phyloP scores from a whole-genome alignment of 2,797 vertebrate species.

The Streptopelia turtur region DNA sequence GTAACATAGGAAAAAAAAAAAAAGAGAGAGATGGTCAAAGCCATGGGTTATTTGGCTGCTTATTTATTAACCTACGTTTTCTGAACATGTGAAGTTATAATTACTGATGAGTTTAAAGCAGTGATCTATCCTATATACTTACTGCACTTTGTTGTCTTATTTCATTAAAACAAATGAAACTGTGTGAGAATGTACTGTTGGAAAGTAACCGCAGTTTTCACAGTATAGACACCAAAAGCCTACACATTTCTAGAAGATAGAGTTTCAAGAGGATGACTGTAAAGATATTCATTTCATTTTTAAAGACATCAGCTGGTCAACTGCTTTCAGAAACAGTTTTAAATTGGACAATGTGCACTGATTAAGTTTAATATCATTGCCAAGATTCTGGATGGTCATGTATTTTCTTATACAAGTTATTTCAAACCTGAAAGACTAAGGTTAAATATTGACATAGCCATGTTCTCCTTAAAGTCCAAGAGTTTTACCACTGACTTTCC shows the following conservation, averaged over 20 bases:
- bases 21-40: background rate
- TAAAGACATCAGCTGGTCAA: background rate
- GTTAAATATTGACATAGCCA: background rate
- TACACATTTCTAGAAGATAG: background rate
- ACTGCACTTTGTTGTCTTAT: background rate
- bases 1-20: background rate
- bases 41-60: background rate
- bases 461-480: background rate
- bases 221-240: background rate
- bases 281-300: background rate
- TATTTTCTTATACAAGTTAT: background rate
- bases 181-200: background rate
- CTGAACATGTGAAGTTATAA: background rate
- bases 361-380: background rate
- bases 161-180: background rate
- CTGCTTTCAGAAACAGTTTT: background rate
- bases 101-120: background rate
- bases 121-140: background rate
- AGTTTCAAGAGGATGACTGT: background rate
- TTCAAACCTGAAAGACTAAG: background rate
- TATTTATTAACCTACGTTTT: background rate
- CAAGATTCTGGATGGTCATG: background rate
- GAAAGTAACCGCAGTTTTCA: background rate
- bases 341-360: background rate
- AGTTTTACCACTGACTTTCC: background rate